Evolutionary conservation across 1,140 invertebrate species (phyloP).

Genomic region (Maniola jurtina): DNA sequence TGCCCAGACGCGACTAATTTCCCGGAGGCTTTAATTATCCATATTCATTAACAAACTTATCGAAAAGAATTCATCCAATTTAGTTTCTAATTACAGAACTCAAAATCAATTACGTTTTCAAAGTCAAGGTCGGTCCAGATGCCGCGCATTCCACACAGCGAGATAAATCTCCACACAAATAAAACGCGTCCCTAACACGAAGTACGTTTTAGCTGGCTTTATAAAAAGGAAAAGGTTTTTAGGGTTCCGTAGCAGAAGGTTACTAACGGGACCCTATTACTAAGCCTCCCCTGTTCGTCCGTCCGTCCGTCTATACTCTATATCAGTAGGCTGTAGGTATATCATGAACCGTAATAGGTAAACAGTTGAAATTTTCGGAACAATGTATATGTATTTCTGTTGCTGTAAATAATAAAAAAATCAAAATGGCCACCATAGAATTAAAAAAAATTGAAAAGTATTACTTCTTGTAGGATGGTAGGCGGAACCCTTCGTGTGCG

Average conservation of each 20-base stretch:
- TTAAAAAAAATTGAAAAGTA: no score
- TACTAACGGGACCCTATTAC: no score
- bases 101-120: conserved; percentile 27
- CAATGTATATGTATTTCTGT: no score
- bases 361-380: no score
- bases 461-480: no score
- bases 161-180: conserved; percentile 38
- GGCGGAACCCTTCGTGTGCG: no score
- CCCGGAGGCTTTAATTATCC: not conserved
- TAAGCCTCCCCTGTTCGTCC: no score
- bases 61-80: conserved; percentile 1
- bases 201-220: conserved; percentile 32
- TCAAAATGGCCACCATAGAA: no score
- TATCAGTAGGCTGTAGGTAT: no score
- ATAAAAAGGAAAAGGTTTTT: conserved; percentile 35
- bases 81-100: not conserved
- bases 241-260: not conserved
- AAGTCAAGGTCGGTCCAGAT: conserved; percentile 23
- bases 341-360: no score
- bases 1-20: not conserved
- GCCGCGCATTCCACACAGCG: conserved; percentile 16
- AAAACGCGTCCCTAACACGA: conserved; percentile 30
- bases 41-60: conserved; percentile 1
- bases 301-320: no score
- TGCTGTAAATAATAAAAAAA: no score